phyloP scores from a whole-genome alignment of 2,888 invertebrate species.

The Panzeria rudis region DNA sequence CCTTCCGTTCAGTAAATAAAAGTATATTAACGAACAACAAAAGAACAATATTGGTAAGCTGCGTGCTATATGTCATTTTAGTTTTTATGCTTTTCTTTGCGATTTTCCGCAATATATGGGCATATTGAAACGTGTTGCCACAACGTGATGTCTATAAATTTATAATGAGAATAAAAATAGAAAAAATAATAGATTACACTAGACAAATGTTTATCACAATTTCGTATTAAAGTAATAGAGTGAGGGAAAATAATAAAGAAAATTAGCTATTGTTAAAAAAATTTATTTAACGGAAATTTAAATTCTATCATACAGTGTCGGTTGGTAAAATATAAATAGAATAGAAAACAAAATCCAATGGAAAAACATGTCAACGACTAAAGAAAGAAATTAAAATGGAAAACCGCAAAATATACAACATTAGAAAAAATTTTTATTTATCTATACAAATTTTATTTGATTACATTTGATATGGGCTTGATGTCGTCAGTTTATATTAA shows the following conservation, averaged over 20 bases:
- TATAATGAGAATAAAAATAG: conserved; percentile 34
- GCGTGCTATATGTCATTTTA: conserved; percentile 49
- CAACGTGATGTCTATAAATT: conserved; percentile 70
- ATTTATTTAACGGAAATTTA: conserved; percentile 61
- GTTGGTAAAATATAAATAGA: conserved; percentile 31
- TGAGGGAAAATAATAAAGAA: conserved; percentile 20
- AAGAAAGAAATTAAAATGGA: conserved; percentile 23
- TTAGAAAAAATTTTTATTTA: conserved; percentile 33
- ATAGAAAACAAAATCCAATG: conserved; percentile 50
- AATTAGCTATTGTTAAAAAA: conserved; percentile 39
- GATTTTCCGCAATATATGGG: conserved; percentile 56
- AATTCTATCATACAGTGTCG: conserved; percentile 28
- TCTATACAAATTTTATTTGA: conserved; percentile 17
- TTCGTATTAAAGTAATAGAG: background rate
- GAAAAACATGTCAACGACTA: conserved; percentile 39
- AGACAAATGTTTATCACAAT: conserved; percentile 50
- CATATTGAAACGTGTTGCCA: conserved; percentile 66
- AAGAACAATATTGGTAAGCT: conserved; percentile 8
- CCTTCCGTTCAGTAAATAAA: conserved; percentile 52
- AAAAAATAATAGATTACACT: background rate
- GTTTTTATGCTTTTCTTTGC: conserved; percentile 31
- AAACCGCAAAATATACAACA: conserved; percentile 52
- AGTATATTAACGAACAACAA: background rate
- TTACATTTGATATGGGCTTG: conserved; percentile 53
- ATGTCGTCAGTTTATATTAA: conserved; percentile 41